A percentile compares a stretch with the other conserved stretches of the same genome.
These are phyloP conservation scores for Saccostrea cuccullata DNA, from an alignment of 1,140 invertebrate species.

Conservation along the genomic window DNA sequence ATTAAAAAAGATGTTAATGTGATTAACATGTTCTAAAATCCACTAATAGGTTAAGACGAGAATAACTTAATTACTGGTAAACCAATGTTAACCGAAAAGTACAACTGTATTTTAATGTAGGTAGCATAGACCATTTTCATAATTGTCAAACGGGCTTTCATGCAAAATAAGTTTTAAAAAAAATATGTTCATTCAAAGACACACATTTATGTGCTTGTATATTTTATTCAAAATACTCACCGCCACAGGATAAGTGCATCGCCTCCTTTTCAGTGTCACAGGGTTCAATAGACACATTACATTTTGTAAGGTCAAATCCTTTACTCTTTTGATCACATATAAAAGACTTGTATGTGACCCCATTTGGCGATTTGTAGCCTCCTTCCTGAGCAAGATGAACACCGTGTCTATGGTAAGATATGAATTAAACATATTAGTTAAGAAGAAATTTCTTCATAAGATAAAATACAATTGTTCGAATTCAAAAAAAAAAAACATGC, in stretches of 20 bases:
- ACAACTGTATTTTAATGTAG: too few species aligned
- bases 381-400: background rate
- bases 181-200: background rate
- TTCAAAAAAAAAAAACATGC: too few species aligned
- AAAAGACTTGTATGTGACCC: background rate
- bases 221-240: background rate
- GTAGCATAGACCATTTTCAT: too few species aligned
- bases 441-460: too few species aligned
- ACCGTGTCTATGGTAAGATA: background rate
- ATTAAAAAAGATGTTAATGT: too few species aligned
- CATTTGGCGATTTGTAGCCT: background rate
- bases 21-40: too few species aligned
- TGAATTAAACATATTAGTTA: too few species aligned
- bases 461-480: too few species aligned
- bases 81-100: too few species aligned
- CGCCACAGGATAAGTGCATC: background rate
- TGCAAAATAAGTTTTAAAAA: background rate
- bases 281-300: background rate
- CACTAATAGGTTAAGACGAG: too few species aligned
- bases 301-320: background rate
- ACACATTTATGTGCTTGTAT: background rate
- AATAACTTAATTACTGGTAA: too few species aligned
- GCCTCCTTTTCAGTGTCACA: conserved; percentile 10
- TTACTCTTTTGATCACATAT: background rate
- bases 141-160: too few species aligned